Percentiles rank a stretch among this genome's conserved stretches.
phyloP scores from a whole-genome alignment of 2,888 invertebrate genomes.

The Zaprionus lineosus region DNA sequence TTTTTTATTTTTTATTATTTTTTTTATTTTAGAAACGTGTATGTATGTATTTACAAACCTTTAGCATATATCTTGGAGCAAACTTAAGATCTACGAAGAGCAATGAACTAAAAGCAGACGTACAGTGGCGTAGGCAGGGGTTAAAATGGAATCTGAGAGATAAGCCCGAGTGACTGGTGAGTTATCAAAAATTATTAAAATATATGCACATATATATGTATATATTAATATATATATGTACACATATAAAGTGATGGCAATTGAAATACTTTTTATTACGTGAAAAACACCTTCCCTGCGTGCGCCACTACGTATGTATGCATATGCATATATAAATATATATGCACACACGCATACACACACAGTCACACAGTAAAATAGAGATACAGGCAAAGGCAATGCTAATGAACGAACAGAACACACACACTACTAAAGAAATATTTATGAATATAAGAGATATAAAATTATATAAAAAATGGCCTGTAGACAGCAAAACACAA shows the following conservation, averaged over 20 bases:
- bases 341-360: conserved; percentile 21
- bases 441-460: conserved; percentile 10
- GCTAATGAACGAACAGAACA: conserved; percentile 46
- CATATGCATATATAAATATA: conserved; percentile 16
- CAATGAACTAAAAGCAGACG: conserved; percentile 45
- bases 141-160: too few relatives aligned
- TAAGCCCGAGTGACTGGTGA: too few relatives aligned
- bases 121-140: neutral
- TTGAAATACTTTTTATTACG: too few relatives aligned
- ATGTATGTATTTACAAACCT: conserved; percentile 68
- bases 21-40: conserved; percentile 23
- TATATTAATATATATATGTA: too few relatives aligned
- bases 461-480: conserved; percentile 19
- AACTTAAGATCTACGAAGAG: conserved; percentile 44
- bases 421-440: conserved; percentile 35
- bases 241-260: too few relatives aligned
- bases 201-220: too few relatives aligned
- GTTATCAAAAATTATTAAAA: too few relatives aligned
- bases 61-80: conserved; percentile 48
- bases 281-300: neutral
- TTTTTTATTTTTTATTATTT: too few relatives aligned
- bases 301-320: neutral
- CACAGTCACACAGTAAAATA: conserved; percentile 1
- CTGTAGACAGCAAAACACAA: conserved; percentile 52
- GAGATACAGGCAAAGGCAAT: conserved; percentile 33